Percentiles rank a stretch among this genome's conserved stretches.
These are phyloP conservation scores for Florisuga fusca DNA, from an alignment of 2,797 vertebrate genomes.

Conservation along the genomic window DNA sequence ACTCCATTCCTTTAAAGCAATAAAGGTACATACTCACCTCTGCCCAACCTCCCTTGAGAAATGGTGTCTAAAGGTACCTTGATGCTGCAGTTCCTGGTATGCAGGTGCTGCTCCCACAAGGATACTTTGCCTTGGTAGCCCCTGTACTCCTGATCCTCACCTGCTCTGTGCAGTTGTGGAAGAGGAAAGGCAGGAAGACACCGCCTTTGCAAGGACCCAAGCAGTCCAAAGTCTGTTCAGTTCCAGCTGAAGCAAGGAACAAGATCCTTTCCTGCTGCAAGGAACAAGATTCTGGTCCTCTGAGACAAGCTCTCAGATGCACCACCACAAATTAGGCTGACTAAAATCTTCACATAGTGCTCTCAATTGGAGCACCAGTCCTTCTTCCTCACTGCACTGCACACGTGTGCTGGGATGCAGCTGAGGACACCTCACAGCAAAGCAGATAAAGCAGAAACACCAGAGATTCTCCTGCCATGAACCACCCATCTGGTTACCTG, in stretches of 20 bases:
- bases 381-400: background rate
- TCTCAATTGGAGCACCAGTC: background rate
- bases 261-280: background rate
- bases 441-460: background rate
- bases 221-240: background rate
- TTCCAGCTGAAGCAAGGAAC: no score
- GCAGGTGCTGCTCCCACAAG: background rate
- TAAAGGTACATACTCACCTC: slow-evolving; percentile 33
- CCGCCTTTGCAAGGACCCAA: background rate
- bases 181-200: background rate
- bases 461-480: background rate
- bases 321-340: background rate
- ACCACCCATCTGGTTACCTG: fast-evolving
- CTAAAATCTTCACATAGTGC: background rate
- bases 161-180: background rate
- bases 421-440: background rate
- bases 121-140: background rate
- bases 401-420: background rate
- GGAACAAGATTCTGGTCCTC: background rate
- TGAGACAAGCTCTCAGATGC: background rate
- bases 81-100: background rate
- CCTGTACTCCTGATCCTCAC: background rate
- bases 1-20: background rate
- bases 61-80: background rate
- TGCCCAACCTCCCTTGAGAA: background rate